A percentile compares a stretch with the other conserved stretches of the same genome.
These are phyloP conservation scores for Calcarius lapponicus DNA, from an alignment of 2,797 vertebrate genomes.

Conservation along the genomic window DNA sequence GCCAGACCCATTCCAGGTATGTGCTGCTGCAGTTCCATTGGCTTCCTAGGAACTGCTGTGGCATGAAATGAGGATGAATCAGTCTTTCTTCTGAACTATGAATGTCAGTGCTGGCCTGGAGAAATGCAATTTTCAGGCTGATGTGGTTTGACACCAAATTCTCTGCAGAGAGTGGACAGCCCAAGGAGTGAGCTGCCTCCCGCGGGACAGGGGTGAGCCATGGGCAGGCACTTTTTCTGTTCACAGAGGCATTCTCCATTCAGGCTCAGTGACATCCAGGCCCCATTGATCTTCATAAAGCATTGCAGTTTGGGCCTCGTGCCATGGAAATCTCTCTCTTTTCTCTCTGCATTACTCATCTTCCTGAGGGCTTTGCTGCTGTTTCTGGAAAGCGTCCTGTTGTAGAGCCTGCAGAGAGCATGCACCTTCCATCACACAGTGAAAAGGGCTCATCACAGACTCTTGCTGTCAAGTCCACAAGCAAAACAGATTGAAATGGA, in stretches of 20 bases:
- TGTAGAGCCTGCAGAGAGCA: not conserved
- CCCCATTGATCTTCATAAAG: not conserved
- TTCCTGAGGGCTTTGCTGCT: conserved; percentile 34
- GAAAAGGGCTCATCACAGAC: not conserved
- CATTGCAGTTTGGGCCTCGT: not conserved
- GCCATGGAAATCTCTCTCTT: conserved; percentile 14
- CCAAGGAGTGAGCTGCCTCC: not conserved
- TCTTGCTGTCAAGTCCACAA: not conserved
- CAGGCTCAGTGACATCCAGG: not conserved
- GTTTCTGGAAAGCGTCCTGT: conserved; percentile 5
- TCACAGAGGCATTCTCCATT: not conserved
- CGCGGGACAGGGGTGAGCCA: not conserved
- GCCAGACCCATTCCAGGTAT: accelerated
- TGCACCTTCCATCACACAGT: accelerated
- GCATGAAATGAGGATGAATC: conserved; percentile 33
- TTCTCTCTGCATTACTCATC: conserved; percentile 23
- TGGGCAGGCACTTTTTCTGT: not conserved
- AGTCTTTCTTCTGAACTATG: conserved; percentile 16
- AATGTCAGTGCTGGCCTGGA: conserved; percentile 52
- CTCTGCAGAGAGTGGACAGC: conserved; percentile 1
- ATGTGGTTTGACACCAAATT: conserved; percentile 50
- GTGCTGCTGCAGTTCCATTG: accelerated
- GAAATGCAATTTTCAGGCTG: conserved; percentile 30
- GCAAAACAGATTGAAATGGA: conserved; percentile 4
- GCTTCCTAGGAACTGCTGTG: not conserved